Evolutionary conservation across 1,140 invertebrate genomes (phyloP), one percentile per base, ranked within the genome.

Genomic region (Drosophila persimilis): DNA sequence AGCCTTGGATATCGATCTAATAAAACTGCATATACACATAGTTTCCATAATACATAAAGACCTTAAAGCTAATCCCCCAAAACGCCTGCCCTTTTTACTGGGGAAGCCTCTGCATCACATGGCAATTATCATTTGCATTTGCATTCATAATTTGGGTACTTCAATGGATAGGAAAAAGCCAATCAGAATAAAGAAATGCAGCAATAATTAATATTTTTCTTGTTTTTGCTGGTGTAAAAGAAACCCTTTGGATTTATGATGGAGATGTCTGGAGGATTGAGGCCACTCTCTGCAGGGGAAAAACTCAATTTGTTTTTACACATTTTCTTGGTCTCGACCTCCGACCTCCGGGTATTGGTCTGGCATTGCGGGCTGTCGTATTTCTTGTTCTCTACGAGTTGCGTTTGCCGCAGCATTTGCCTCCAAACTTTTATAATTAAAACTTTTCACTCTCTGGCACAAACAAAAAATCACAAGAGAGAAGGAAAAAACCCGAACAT

Each of bases 341-440:
- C 39, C 35, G 35, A 39, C 35, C 50, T 17, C 39, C 13, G 24
- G 45, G 48, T 69, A 35, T 69, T 52, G 43, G 66, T 58, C n/a
- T 35, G 45, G 44, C 66, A 56, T 62, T 78, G 59, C 56, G 45
- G 48, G 48, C 46, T 73, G 73, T 66, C 66, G 55, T 80, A 54
- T 72, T 76, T 80, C 48, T 67, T 61, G 39, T 60, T 69, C 69
- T 64, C 20, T 43, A 8, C n/a, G 24, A 39, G 11, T 35, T 57
- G 63, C 64, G 45, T 65, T 71, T 71, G 47, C 66, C 58, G 67
- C 79, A 71, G 69, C 65, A 46, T 24, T 45, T 26, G 26, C 17
- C 43, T 53, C 35, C 35, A 65, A 81, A 81, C 79, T 81, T 81
- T 81, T 81, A 74, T 81, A 81, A 81, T 81, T 81, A 81, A 81